phyloP scores from a whole-genome alignment of 2,888 invertebrate species.

The Crioceris asparagi region DNA sequence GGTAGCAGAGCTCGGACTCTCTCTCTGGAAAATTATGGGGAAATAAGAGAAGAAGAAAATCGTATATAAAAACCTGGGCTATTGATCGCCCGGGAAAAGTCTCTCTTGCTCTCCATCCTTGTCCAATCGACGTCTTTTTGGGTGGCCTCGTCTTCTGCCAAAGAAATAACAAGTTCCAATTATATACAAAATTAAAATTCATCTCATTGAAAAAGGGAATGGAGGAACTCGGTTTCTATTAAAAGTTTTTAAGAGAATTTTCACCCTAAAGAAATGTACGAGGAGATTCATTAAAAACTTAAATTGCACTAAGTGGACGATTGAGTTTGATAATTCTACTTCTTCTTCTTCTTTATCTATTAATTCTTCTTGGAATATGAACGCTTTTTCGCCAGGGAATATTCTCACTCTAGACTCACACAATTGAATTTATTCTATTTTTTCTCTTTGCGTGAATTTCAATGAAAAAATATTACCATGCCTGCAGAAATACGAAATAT shows the following conservation, averaged over 20 bases:
- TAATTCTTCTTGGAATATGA: slow-evolving; percentile 3
- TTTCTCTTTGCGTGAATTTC: too few species aligned
- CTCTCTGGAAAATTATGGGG: too few species aligned
- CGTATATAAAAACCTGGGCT: slow-evolving; percentile 19
- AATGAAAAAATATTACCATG: too few species aligned
- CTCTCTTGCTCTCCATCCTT: slow-evolving; percentile 5
- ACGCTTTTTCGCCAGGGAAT: slow-evolving; percentile 1
- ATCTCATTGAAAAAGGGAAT: slow-evolving; percentile 39
- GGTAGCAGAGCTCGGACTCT: slow-evolving; percentile 10
- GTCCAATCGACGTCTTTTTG: slow-evolving; percentile 21
- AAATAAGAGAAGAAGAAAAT: slow-evolving; percentile 17
- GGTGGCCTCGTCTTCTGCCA: slow-evolving; percentile 27
- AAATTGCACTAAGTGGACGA: slow-evolving; percentile 37
- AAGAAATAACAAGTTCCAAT: slow-evolving; percentile 37
- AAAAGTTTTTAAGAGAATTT: slow-evolving; percentile 38
- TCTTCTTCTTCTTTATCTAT: slow-evolving; percentile 14
- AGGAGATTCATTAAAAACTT: slow-evolving; percentile 37
- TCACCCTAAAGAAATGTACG: slow-evolving; percentile 32
- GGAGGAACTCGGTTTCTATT: slow-evolving; percentile 37
- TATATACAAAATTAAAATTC: slow-evolving; percentile 40
- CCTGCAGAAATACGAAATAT: too few species aligned
- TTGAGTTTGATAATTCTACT: slow-evolving; percentile 25
- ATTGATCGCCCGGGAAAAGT: slow-evolving; percentile 14
- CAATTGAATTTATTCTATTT: too few species aligned
- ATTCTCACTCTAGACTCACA: too few species aligned